Base-by-base conservation (phyloP, 2,113 vertebrate genomes). In the Galbula dea region DNA sequence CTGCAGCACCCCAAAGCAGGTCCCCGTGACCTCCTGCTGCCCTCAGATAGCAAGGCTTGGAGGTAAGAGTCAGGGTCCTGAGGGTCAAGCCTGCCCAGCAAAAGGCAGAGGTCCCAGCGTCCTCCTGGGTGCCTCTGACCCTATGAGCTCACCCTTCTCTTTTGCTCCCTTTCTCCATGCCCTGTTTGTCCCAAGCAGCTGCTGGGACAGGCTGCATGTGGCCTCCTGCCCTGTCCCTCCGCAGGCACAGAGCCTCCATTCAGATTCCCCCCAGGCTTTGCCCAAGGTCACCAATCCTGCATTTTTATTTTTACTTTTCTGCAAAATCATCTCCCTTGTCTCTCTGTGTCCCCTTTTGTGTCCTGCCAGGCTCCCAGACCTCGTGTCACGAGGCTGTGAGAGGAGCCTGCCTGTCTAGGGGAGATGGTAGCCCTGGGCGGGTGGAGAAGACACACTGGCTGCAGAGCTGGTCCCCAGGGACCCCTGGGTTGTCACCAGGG, bases 171-270 rank as follows among this genome's bases (percentile, higher is more conserved):
- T 54, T 76, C 75, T 91, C 49, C 68, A 41, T 55, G 88, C 37
- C 41, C 46, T 61, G 58, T 77, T 89, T 94, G 78, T 92, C 89
- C 67, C 5, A 0, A 58, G 65, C 93, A 96, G 96, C 92, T 93
- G 96, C 78, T 34, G 71, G 69, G 83, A 77, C 61, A 54, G 55
- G 37, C 90, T 82, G 79, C 43, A 37, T 68, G 69, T 39, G 69
- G 87, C 95, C 79, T 93, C 45, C 54, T 72, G 55, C 86, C 89
- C 96, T 91, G 92, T 26, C 34, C 65, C 79, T 69, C 34, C 0
- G 10, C 43, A 36, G 5, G 79, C 89, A 97, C 93, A 97, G 96
- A 96, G 87, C 41, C 83, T 26, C 94, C 89, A 96, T 97, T 97
- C 92, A 96, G 61, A 36, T 71, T 58, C 75, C n/a, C 91, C 36